Percentiles rank a stretch among this genome's conserved stretches.
Conservation (phyloP, 2,888 invertebrate genomes). For the Epicampocera succincta region DNA sequence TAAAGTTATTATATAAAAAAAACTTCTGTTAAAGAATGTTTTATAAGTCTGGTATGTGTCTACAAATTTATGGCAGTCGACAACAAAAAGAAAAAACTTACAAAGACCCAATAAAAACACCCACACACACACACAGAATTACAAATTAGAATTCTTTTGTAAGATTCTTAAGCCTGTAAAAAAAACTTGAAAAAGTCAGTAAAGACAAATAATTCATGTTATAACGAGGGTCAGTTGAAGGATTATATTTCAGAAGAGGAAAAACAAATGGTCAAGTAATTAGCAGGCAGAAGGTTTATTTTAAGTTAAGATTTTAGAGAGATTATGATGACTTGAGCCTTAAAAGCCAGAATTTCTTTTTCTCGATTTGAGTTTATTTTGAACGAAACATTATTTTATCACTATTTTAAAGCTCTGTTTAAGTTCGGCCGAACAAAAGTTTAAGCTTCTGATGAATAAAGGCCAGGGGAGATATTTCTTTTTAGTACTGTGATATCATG, state of each 20-base stretch:
- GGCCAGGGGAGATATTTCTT: too few species aligned
- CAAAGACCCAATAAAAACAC: constrained; percentile 29
- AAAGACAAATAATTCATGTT: constrained; percentile 17
- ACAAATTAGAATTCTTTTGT: constrained; percentile 41
- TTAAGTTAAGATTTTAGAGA: too few species aligned
- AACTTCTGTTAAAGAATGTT: constrained; percentile 21
- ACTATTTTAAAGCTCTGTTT: too few species aligned
- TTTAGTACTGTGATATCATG: too few species aligned
- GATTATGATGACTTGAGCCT: too few species aligned
- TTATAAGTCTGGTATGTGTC: constrained; percentile 64
- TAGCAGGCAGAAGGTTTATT: too few species aligned
- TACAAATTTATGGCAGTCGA: constrained; percentile 55
- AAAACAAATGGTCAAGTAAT: background rate
- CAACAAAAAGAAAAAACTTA: constrained; percentile 12
- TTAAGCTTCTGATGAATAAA: too few species aligned
- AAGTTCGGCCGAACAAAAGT: too few species aligned
- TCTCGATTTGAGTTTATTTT: too few species aligned
- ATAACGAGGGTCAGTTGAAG: background rate
- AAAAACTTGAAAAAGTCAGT: constrained; percentile 5
- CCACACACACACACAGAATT: constrained; percentile 12
- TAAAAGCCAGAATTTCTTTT: too few species aligned
- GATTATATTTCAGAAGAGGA: background rate
- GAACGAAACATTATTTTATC: too few species aligned
- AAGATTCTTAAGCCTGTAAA: constrained; percentile 36
- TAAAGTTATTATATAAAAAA: constrained; percentile 10